A percentile compares a stretch with the other conserved stretches of the same genome.
Conservation (phyloP, 1,140 invertebrate species). For the Drosophila tristis region DNA sequence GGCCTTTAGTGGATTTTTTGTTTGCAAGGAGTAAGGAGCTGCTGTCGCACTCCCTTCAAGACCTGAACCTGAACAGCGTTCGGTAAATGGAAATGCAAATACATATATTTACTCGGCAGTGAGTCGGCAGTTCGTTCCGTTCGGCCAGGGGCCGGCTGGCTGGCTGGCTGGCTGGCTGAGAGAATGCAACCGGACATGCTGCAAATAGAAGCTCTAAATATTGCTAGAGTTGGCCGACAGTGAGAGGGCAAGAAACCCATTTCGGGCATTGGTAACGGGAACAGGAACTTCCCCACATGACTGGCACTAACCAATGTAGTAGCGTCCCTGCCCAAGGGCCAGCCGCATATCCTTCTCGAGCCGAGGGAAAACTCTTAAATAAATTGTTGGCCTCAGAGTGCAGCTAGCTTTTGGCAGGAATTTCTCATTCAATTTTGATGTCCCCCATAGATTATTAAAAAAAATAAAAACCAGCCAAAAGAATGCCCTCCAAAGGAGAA, state of each 20-base stretch:
- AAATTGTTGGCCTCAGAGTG: conserved; percentile 39
- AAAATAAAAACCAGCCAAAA: background rate
- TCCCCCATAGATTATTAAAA: conserved; percentile 2
- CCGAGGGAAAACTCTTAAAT: conserved; percentile 36
- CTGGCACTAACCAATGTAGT: conserved; percentile 12
- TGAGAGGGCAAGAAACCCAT: conserved; percentile 48
- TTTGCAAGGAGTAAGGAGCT: conserved; percentile 19
- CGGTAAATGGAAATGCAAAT: conserved; percentile 75
- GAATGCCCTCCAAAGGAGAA: too few species aligned
- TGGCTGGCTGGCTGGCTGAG: conserved; percentile 8
- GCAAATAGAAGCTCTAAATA: conserved; percentile 40
- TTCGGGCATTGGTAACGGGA: conserved; percentile 19
- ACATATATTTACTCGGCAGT: conserved; percentile 53
- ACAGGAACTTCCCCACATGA: conserved; percentile 46
- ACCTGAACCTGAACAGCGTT: conserved; percentile 13
- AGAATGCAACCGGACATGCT: conserved; percentile 67
- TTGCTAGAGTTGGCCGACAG: background rate
- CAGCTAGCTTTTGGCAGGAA: conserved; percentile 31
- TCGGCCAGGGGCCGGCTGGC: background rate
- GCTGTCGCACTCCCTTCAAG: conserved; percentile 9
- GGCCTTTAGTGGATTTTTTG: conserved; percentile 43
- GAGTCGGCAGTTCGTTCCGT: conserved; percentile 57
- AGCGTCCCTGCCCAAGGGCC: background rate
- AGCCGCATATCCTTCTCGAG: too few species aligned
- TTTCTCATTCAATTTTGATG: conserved; percentile 15